Conservation (phyloP, 2,113 vertebrate species). For the Chloroceryle aenea region DNA sequence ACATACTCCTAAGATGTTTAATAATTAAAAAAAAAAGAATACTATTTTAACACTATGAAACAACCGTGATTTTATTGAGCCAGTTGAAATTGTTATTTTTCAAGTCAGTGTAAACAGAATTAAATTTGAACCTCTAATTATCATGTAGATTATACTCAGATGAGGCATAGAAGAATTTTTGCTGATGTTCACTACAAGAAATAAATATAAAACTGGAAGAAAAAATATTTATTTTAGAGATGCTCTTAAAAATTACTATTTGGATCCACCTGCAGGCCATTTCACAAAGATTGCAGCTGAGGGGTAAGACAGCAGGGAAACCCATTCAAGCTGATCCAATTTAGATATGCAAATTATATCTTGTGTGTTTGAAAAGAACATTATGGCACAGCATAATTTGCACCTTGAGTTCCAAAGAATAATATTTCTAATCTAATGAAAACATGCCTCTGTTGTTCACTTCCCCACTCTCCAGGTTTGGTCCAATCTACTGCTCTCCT, state of each 20-base stretch:
- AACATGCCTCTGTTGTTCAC: conserved; percentile 67
- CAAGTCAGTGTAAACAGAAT: background rate
- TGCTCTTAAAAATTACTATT: conserved; percentile 61
- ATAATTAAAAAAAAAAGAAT: background rate
- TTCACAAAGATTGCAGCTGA: conserved; percentile 55
- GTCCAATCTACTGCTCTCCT: conserved; percentile 3
- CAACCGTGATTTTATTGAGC: background rate
- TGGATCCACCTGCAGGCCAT: conserved; percentile 71
- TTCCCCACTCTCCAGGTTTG: conserved; percentile 32
- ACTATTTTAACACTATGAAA: background rate
- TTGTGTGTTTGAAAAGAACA: conserved; percentile 73
- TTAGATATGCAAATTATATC: conserved; percentile 87
- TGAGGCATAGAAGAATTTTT: conserved; percentile 2
- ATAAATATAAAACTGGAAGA: conserved; percentile 41
- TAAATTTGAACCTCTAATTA: conserved; percentile 39
- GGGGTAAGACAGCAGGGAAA: conserved; percentile 69
- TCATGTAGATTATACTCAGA: background rate
- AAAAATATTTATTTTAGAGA: conserved; percentile 16
- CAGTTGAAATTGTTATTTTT: background rate
- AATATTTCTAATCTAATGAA: conserved; percentile 81
- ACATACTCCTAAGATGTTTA: background rate
- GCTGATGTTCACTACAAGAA: conserved; percentile 30
- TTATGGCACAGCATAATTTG: conserved; percentile 72
- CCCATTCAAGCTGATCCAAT: conserved; percentile 81
- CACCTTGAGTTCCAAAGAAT: conserved; percentile 77